phyloP scores from a whole-genome alignment of 2,113 vertebrate species.

The Dascyllus trimaculatus region DNA sequence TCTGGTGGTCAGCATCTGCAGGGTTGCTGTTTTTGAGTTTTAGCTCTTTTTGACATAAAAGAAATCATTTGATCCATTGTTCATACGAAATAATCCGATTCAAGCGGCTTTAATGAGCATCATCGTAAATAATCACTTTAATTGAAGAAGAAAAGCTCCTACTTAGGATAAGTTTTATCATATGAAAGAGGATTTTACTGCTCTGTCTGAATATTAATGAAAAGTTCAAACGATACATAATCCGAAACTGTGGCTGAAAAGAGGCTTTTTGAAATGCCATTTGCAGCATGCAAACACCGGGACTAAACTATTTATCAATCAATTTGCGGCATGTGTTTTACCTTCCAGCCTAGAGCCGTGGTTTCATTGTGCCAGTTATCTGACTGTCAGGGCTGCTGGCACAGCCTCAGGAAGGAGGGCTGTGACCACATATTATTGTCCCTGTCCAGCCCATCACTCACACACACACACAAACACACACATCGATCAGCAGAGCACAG shows the following conservation, averaged over 20 bases:
- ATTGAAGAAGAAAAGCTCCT: not conserved
- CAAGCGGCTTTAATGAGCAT: not conserved
- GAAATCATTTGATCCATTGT: not conserved
- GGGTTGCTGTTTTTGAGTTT: not conserved
- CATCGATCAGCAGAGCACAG: constrained; percentile 18
- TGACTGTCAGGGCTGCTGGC: constrained; percentile 40
- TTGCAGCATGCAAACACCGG: not conserved
- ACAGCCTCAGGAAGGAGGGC: not conserved
- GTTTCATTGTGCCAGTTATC: constrained; percentile 33
- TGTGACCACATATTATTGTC: constrained; percentile 28
- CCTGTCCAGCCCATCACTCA: constrained; percentile 23
- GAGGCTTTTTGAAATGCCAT: not conserved
- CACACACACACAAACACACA: constrained; percentile 2
- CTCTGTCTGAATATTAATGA: not conserved
- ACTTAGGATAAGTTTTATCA: not conserved
- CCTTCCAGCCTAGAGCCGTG: constrained; percentile 20
- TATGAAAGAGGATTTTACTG: constrained; percentile 1
- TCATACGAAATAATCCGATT: not conserved
- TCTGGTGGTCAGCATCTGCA: not conserved
- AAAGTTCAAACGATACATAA: not conserved
- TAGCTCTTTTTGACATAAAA: not conserved
- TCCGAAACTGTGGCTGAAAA: not conserved
- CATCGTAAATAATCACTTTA: not conserved
- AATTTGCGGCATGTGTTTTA: not conserved
- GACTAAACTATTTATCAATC: too few relatives aligned